Evolutionary conservation across 2,113 vertebrate genomes (phyloP).

Genomic region (Stictonetta naevosa): DNA sequence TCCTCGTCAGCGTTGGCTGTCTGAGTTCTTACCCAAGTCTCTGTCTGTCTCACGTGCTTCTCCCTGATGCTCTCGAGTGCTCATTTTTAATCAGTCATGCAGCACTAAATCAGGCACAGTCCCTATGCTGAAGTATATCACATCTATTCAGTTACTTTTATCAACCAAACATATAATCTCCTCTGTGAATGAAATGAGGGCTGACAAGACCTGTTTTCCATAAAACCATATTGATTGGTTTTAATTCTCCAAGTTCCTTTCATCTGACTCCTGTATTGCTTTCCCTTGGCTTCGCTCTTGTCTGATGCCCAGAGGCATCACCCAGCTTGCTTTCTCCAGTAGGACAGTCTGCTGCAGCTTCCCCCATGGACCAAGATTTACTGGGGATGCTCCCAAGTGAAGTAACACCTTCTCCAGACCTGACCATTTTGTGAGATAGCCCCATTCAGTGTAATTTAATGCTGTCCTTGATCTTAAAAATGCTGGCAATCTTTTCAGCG

Average conservation of each 20-base stretch:
- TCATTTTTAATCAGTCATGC: not conserved
- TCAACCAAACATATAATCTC: not conserved
- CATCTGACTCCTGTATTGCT: not conserved
- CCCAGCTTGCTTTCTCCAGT: not conserved
- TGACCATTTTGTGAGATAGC: not conserved
- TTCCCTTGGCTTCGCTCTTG: not conserved
- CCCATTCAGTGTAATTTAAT: rapidly evolving
- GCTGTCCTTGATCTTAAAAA: not conserved
- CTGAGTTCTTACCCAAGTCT: not conserved
- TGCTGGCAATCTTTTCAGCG: not conserved
- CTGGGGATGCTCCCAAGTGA: rapidly evolving
- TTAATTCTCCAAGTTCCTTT: not conserved
- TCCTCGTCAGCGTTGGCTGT: not conserved
- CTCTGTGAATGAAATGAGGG: not conserved
- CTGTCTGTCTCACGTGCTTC: not conserved
- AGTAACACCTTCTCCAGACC: not conserved
- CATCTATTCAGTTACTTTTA: not conserved
- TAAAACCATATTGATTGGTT: not conserved
- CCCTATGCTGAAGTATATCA: not conserved
- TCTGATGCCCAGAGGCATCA: not conserved
- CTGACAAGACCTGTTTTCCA: not conserved
- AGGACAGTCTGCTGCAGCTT: not conserved
- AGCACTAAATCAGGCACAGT: not conserved
- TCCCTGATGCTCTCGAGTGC: not conserved
- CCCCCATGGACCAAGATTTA: not conserved